Evolutionary conservation across 1,140 invertebrate genomes (phyloP), one percentile per base, ranked within the genome.

Genomic region (Theocolax elegans): DNA sequence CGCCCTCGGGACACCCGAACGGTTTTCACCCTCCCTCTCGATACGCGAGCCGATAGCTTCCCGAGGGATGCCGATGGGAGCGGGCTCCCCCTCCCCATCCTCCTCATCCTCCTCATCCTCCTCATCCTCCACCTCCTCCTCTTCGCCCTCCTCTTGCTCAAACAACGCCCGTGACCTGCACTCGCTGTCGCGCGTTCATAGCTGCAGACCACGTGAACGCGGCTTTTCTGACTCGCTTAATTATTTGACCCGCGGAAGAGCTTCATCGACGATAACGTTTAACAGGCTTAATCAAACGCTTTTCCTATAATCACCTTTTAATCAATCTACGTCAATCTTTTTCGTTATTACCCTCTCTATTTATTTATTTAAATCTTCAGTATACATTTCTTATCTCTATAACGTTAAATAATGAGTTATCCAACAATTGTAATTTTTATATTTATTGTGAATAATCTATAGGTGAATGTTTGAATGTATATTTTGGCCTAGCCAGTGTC

Each of bases 21-120:
- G 79, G 76, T 79, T 80, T 77, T 56, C 69, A 59, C 83, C 80
- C 83, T 83, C 69, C 81, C 83, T 85, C 83, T 86, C 84, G 84
- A 86, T 86, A 86, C 81, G 80, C 81, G 81, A 84, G 81, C 83
- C 84, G 83, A 85, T 86, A 85, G 83, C 84, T 86, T 85, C 82
- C 81, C 83, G 54, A 75, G 82, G 80, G 80, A 83, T 79, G 75
- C n/a, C 81, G 84, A 83, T 81, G 81, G 77, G 78, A 82, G 64
- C 77, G 78, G 46, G 48, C 68, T 67, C 56, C 64, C 40, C 49
- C 53, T 12, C 64, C 68, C 53, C n/a, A n/a, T n/a, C n/a, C n/a
- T n/a, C n/a, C n/a, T n/a, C n/a, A n/a, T n/a, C n/a, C n/a, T n/a
- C n/a, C n/a, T n/a, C n/a, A n/a, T n/a, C n/a, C n/a, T n/a, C n/a